These are phyloP conservation scores for Odocoileus virginianus DNA, from an alignment of 2,113 vertebrate genomes.

Conservation along the genomic window DNA sequence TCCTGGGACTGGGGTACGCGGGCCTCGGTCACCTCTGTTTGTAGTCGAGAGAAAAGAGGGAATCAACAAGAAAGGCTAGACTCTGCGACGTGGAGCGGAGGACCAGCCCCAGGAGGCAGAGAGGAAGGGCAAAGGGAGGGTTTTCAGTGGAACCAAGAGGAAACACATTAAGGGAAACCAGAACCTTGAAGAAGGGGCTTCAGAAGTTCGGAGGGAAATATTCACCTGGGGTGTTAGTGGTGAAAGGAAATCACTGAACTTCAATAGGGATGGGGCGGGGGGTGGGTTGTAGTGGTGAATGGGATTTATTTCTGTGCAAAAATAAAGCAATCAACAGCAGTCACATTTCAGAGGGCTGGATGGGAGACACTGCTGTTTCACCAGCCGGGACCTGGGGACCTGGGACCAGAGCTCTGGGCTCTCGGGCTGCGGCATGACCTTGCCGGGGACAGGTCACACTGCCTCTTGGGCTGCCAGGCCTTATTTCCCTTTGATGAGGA, in stretches of 20 bases:
- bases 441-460: neutral
- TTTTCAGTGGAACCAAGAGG: constrained; percentile 6
- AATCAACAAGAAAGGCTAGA: neutral
- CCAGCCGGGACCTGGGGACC: neutral
- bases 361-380: neutral
- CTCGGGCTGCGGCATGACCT: neutral
- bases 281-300: neutral
- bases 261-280: neutral
- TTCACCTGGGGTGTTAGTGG: constrained; percentile 24
- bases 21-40: constrained; percentile 23
- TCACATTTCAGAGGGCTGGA: neutral
- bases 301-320: neutral
- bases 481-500: neutral
- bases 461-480: neutral
- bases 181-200: constrained; percentile 19
- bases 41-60: neutral
- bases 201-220: constrained; percentile 44
- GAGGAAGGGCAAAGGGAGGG: neutral
- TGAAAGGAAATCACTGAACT: neutral
- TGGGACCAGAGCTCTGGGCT: neutral
- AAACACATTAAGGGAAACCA: constrained; percentile 30
- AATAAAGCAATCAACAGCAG: neutral
- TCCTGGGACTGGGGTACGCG: constrained; percentile 44
- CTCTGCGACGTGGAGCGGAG: neutral
- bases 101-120: neutral